phyloP scores from a whole-genome alignment of 2,888 invertebrate genomes.

The Odontomyia ornata region DNA sequence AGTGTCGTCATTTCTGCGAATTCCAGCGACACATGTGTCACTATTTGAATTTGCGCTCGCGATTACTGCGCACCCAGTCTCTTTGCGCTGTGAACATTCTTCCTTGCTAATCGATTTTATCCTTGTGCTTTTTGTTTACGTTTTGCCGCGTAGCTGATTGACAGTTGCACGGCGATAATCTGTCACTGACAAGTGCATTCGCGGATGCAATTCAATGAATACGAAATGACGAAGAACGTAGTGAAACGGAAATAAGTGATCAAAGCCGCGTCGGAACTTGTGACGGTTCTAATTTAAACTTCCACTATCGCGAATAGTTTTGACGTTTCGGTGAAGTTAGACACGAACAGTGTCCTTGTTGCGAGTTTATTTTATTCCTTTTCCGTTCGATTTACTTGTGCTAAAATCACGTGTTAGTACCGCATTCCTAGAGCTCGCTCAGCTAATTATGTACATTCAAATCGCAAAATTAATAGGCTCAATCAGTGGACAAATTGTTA shows the following conservation, averaged over 20 bases:
- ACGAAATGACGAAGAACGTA: not conserved
- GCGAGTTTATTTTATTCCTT: not conserved
- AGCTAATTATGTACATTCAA: no score
- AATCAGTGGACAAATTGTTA: conserved; percentile 4
- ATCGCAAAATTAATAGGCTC: no score
- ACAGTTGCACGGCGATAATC: not conserved
- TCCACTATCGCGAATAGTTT: not conserved
- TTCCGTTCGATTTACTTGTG: not conserved
- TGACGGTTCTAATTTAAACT: no score
- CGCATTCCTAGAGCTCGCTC: no score
- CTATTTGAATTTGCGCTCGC: not conserved
- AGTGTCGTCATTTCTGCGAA: conserved; percentile 17
- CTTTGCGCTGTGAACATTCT: not conserved
- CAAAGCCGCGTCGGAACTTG: not conserved
- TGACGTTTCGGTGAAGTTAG: not conserved
- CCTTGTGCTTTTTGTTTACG: conserved; percentile 34
- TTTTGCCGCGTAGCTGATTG: conserved; percentile 18
- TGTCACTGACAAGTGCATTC: conserved; percentile 22
- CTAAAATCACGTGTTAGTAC: no score
- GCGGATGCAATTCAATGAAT: conserved; percentile 4
- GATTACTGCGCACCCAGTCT: conserved; percentile 3
- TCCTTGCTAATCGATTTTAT: conserved; percentile 37
- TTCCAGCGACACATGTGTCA: not conserved
- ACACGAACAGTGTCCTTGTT: not conserved
- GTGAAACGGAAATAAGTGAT: conserved; percentile 7